Base-by-base conservation (phyloP, 1,140 invertebrate genomes). In the Drosophila tropicalis region DNA sequence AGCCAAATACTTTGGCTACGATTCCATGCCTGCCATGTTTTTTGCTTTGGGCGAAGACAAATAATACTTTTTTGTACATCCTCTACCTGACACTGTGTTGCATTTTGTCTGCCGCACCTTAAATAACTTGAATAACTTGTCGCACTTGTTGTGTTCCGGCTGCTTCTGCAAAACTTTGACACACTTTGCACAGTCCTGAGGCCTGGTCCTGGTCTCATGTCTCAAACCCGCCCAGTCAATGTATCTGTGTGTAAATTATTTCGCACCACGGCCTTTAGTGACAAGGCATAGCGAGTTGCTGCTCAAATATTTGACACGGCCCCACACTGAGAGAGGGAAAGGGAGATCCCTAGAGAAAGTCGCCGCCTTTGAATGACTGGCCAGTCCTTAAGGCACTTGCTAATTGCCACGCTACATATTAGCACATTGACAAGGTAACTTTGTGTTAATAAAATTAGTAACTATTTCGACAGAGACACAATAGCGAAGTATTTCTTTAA, bases 61-160 rank as follows among this genome's bases (percentile, higher is more conserved):
- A 86, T 87, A 71, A 79, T 81, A 71, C 76, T 86, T 64, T 72
- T 78, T 72, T 67, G 62, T 73, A 60, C 61, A 65, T 47, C 54
- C 56, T 72, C 57, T 54, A 29, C 68, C 65, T 61, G 60, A 4
- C 75, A 63, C 61, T 51, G 62, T 58, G 44, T 56, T 70, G 41
- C 25, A 67, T 76, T 40, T 62, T 60, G 44, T 22, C 15, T 47
- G 73, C 64, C 44, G 73, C 70, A 74, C 70, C 77, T 84, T 84
- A 84, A 84, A 84, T 77, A 77, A 67, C 64, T 77, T 72, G 64
- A 78, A 80, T 70, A 72, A 85, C 81, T 85, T 80, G 79, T 82
- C 67, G 68, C 79, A 79, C 58, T 74, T 66, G 40, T 64, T 32
- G 41, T 39, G 71, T 65, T 70, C 51, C 54, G 39, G 51, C 71